Percentiles rank a stretch among this genome's conserved stretches.
phyloP scores from a whole-genome alignment of 2,113 vertebrate species.

The human (Homo sapiens) region DNA sequence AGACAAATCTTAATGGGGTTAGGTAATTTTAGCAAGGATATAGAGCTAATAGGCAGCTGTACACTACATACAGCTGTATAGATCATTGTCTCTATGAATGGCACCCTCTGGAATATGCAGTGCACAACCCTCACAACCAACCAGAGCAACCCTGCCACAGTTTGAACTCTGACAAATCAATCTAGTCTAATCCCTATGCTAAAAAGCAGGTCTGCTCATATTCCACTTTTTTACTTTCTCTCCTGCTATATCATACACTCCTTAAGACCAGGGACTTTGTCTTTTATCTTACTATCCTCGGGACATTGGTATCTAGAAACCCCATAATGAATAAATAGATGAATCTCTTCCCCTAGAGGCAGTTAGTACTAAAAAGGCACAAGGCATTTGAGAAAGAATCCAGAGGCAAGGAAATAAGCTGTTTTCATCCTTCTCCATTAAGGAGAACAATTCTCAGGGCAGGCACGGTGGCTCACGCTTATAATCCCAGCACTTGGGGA shows the following conservation, averaged over 20 bases:
- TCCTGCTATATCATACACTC: background rate
- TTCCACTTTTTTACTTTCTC: background rate
- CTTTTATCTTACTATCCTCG: background rate
- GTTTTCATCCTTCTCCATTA: background rate
- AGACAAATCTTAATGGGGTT: background rate
- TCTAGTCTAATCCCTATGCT: background rate
- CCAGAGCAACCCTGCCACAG: too few relatives aligned
- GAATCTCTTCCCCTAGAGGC: background rate
- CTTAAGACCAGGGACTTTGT: background rate
- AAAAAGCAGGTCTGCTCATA: background rate
- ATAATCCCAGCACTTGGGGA: too few relatives aligned
- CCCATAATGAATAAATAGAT: background rate
- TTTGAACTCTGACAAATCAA: background rate
- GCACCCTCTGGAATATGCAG: background rate
- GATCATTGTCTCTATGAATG: background rate
- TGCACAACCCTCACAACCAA: background rate
- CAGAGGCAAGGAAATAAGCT: background rate
- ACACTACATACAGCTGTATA: background rate
- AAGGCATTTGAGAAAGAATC: background rate
- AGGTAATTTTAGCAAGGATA: background rate
- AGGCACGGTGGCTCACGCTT: too few relatives aligned
- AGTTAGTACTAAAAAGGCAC: background rate
- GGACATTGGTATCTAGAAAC: background rate
- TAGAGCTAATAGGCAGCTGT: background rate
- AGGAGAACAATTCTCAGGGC: background rate